These are phyloP conservation scores for Climacteris rufus DNA, from an alignment of 2,113 vertebrate genomes.

Conservation along the genomic window DNA sequence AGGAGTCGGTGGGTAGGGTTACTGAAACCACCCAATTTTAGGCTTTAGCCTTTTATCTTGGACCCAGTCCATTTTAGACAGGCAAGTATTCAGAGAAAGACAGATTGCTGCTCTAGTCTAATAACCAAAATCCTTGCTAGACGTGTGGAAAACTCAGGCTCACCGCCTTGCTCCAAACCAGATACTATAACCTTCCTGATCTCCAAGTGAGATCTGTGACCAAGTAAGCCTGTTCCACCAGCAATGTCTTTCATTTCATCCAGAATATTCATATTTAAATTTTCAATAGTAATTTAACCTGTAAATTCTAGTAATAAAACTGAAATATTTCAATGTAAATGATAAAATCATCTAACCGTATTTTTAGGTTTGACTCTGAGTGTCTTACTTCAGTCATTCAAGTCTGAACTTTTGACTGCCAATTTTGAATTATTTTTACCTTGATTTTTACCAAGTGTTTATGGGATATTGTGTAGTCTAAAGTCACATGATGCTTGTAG, in stretches of 20 bases:
- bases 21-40: background rate
- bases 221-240: background rate
- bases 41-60: background rate
- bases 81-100: background rate
- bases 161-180: background rate
- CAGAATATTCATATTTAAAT: background rate
- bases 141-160: background rate
- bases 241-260: background rate
- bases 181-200: background rate
- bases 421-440: background rate
- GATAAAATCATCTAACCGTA: background rate
- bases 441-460: background rate
- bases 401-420: background rate
- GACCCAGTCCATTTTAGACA: background rate
- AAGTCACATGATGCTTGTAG: background rate
- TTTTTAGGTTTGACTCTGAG: background rate
- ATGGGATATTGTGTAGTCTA: background rate
- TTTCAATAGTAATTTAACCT: background rate
- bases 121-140: background rate
- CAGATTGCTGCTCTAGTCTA: background rate
- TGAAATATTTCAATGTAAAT: background rate
- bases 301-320: background rate
- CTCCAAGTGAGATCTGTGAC: too few relatives aligned
- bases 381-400: background rate
- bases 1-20: background rate